These are phyloP conservation scores for Crax fasciolata DNA, from an alignment of 2,797 vertebrate species.

Conservation along the genomic window DNA sequence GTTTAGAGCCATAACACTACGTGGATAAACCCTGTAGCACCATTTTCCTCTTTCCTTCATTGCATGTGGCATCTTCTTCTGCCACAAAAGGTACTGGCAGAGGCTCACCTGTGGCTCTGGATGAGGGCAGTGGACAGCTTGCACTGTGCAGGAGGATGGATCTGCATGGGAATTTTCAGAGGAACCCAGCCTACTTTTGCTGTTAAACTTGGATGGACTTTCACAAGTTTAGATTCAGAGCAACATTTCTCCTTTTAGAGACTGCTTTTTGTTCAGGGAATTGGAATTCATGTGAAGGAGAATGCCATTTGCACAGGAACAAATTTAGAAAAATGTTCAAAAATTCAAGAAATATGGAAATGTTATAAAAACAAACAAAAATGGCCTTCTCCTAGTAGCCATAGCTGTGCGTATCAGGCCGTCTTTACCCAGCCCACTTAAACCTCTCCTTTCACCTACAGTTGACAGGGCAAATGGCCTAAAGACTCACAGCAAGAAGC, in stretches of 20 bases:
- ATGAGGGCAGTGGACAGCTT: not conserved
- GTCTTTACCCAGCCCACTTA: not conserved
- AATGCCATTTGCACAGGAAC: not conserved
- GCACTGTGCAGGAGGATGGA: not conserved
- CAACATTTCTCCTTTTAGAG: not conserved
- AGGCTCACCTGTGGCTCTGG: not conserved
- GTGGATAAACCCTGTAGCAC: not conserved
- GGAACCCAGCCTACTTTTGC: not conserved
- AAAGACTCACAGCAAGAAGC: too few relatives aligned
- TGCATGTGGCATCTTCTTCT: not conserved
- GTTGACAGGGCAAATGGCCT: too few relatives aligned
- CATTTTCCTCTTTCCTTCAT: accelerated
- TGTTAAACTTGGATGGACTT: not conserved
- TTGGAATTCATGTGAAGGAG: not conserved
- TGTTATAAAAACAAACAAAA: not conserved
- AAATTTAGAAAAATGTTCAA: not conserved
- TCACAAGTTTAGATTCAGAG: not conserved
- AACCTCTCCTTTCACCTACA: too few relatives aligned
- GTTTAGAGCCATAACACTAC: accelerated
- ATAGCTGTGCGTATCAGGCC: not conserved
- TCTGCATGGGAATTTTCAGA: not conserved
- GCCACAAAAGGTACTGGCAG: not conserved
- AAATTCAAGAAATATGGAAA: not conserved
- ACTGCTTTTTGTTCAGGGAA: not conserved
- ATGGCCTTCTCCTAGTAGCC: not conserved